Evolutionary conservation across 2,113 vertebrate genomes (phyloP).

Genomic region (Leiothrix lutea): DNA sequence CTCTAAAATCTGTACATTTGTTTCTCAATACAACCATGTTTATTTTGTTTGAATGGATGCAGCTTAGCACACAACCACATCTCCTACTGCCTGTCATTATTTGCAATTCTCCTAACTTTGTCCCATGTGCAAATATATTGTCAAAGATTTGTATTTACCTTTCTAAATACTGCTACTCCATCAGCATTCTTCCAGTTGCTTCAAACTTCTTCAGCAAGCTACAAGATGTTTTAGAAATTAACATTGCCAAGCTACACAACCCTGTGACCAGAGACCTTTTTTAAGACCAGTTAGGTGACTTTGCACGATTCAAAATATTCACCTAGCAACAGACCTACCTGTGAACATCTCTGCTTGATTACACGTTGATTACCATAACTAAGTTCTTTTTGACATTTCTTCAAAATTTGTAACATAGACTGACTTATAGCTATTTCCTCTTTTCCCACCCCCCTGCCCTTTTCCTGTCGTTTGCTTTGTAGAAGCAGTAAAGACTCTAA

Average conservation of each 20-base stretch:
- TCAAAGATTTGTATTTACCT: not conserved
- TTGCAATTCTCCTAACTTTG: not conserved
- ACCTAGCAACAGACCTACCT: not conserved
- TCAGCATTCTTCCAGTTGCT: not conserved
- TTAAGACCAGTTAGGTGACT: not conserved
- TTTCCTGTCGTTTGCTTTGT: not conserved
- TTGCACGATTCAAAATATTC: not conserved
- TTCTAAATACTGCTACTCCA: not conserved
- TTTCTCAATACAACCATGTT: not conserved
- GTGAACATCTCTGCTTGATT: not conserved
- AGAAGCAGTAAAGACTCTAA: not conserved
- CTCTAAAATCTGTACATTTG: not conserved
- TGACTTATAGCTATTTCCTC: not conserved
- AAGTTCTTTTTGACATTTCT: not conserved
- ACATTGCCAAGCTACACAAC: not conserved
- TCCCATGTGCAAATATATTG: not conserved
- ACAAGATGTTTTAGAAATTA: not conserved
- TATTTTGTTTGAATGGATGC: not conserved
- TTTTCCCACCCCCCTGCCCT: fast-evolving
- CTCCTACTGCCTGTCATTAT: not conserved
- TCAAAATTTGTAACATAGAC: not conserved
- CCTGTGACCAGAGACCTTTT: not conserved
- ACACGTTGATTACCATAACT: not conserved
- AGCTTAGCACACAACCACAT: not conserved
- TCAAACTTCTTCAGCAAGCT: not conserved